phyloP scores from a whole-genome alignment of 37 sponge, comb jelly and placozoan genomes.

The Lycopodina hypogea region DNA sequence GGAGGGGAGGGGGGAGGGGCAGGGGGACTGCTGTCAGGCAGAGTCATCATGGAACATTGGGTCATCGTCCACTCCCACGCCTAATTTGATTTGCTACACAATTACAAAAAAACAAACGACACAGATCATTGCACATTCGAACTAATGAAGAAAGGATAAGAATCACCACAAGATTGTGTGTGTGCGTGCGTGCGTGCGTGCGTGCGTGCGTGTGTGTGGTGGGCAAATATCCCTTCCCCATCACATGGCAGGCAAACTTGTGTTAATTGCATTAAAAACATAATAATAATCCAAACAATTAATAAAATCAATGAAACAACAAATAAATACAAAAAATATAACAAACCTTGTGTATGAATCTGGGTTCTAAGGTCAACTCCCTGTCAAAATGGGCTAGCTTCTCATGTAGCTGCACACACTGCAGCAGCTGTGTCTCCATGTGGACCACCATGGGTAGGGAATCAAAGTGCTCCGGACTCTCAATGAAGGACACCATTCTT shows the following conservation, averaged over 20 bases:
- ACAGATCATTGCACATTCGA: too few species aligned
- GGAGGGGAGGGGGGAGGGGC: too few species aligned
- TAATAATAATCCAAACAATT: too few species aligned
- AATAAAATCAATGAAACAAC: not conserved
- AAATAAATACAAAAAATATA: not conserved
- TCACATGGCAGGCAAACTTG: too few species aligned
- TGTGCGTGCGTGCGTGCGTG: too few species aligned
- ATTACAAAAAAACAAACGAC: not conserved
- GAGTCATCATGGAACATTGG: conserved; percentile 51
- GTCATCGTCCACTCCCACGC: conserved; percentile 42
- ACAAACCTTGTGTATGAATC: conserved; percentile 68
- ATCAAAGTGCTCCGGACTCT: conserved; percentile 65
- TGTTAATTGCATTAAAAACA: too few species aligned
- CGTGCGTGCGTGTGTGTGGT: too few species aligned
- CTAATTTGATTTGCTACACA: conserved; percentile 18
- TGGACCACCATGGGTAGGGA: conserved; percentile 38
- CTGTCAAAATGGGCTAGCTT: conserved; percentile 51
- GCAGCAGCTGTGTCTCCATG: conserved; percentile 47
- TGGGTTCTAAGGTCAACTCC: conserved; percentile 59
- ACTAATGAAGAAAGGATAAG: too few species aligned
- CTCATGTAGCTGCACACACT: conserved; percentile 65
- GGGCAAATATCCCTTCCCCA: too few species aligned
- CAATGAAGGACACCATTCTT: conserved; percentile 84
- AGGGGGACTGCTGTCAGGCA: conserved; percentile 15
- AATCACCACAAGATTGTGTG: too few species aligned